Evolutionary conservation across 2,797 vertebrate genomes (phyloP).

Genomic region (Pseudochaenichthys georgianus): DNA sequence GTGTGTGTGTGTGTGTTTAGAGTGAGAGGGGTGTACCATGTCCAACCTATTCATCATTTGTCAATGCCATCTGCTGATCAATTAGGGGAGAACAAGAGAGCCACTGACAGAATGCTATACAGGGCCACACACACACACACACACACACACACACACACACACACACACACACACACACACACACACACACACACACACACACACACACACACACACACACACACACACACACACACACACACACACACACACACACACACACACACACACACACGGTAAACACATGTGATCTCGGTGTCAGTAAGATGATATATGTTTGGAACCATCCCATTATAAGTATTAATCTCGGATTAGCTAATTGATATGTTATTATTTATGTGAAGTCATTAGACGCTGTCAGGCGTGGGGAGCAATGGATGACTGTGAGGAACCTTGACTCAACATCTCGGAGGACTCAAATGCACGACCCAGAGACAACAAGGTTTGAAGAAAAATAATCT

Average conservation of each 20-base stretch:
- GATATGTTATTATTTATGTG: not conserved
- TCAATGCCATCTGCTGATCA: constrained; percentile 88
- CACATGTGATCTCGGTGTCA: constrained; percentile 18
- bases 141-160: constrained; percentile 21
- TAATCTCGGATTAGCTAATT: not conserved
- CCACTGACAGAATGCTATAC: constrained; percentile 65
- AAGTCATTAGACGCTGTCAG: not conserved
- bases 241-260: constrained; percentile 27
- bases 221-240: too few relatives aligned
- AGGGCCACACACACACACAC: constrained; percentile 44
- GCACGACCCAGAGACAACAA: too few relatives aligned
- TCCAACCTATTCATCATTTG: constrained; percentile 81
- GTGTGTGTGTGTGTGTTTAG: constrained; percentile 50
- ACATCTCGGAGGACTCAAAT: too few relatives aligned
- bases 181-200: constrained; percentile 35
- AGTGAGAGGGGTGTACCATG: constrained; percentile 64
- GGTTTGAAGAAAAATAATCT: too few relatives aligned
- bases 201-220: too few relatives aligned
- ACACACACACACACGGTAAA: constrained; percentile 45
- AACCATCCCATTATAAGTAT: not conserved
- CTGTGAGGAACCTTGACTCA: too few relatives aligned
- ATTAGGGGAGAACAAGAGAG: constrained; percentile 85
- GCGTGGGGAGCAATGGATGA: too few relatives aligned
- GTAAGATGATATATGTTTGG: not conserved
- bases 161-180: constrained; percentile 12